A percentile compares a stretch with the other conserved stretches of the same genome.
Evolutionary conservation across 2,888 invertebrate species (phyloP).

Genomic region (Clostera curtula): DNA sequence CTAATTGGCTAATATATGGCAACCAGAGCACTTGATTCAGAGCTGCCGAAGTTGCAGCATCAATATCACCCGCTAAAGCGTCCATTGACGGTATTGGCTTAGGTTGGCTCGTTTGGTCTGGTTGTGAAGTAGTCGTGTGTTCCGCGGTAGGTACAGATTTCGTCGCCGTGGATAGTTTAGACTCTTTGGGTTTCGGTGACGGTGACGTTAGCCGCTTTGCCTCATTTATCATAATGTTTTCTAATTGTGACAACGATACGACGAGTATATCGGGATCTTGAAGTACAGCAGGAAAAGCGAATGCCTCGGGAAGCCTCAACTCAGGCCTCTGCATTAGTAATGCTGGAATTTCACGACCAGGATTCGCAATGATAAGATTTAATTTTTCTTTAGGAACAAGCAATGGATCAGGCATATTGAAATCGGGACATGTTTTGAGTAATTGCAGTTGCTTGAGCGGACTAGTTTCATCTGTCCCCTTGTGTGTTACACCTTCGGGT

Average conservation of each 20-base stretch:
- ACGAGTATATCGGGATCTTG: slow-evolving; percentile 87
- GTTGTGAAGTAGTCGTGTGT: slow-evolving; percentile 29
- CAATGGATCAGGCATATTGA: slow-evolving; percentile 87
- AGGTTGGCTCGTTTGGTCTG: slow-evolving; percentile 41
- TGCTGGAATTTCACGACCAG: slow-evolving; percentile 85
- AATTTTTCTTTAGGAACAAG: slow-evolving; percentile 85
- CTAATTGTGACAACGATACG: slow-evolving; percentile 83
- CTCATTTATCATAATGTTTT: slow-evolving; percentile 76
- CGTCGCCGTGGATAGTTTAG: slow-evolving; percentile 24
- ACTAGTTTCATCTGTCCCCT: slow-evolving; percentile 58
- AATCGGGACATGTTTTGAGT: slow-evolving; percentile 78
- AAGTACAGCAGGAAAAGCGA: slow-evolving; percentile 81
- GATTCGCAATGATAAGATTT: slow-evolving; percentile 80
- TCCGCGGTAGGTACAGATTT: slow-evolving; percentile 34
- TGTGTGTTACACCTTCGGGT: slow-evolving; percentile 31
- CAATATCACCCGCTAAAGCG: slow-evolving; percentile 77
- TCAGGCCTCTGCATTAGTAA: slow-evolving; percentile 82
- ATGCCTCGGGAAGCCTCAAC: slow-evolving; percentile 82
- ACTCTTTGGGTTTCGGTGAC: slow-evolving; percentile 28
- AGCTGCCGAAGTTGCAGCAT: slow-evolving; percentile 80
- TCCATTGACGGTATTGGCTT: slow-evolving; percentile 55
- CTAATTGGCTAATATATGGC: slow-evolving; percentile 79
- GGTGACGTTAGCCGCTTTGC: slow-evolving; percentile 29
- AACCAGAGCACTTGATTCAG: slow-evolving; percentile 85
- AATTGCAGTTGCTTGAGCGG: slow-evolving; percentile 83